A percentile compares a stretch with the other conserved stretches of the same genome.
phyloP scores from a whole-genome alignment of 2,888 invertebrate genomes.

The Dorcus parallelipipedus region DNA sequence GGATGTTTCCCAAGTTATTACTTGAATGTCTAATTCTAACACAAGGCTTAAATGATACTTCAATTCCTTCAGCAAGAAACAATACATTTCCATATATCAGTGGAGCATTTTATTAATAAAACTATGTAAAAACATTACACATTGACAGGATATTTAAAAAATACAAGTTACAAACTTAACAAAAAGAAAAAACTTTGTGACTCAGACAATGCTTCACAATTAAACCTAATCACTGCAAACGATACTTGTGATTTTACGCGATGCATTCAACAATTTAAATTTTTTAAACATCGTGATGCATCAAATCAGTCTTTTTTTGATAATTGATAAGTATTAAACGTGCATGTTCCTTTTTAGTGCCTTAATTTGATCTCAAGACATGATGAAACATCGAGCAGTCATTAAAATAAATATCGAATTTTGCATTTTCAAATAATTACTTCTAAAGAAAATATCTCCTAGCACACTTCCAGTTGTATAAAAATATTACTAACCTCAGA shows the following conservation, averaged over 20 bases:
- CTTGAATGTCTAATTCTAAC: too few species aligned
- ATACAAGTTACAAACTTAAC: too few species aligned
- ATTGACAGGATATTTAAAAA: not conserved
- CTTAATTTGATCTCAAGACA: not conserved
- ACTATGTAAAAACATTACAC: constrained; percentile 12
- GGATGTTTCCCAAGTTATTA: too few species aligned
- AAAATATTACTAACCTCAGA: constrained; percentile 13
- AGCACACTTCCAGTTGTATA: constrained; percentile 5
- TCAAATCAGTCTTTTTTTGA: constrained; percentile 13
- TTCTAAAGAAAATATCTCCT: not conserved
- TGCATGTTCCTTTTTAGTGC: not conserved
- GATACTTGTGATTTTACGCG: not conserved
- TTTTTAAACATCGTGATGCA: constrained; percentile 11
- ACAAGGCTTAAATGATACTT: too few species aligned
- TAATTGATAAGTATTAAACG: not conserved
- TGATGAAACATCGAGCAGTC: not conserved
- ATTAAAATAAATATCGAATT: not conserved
- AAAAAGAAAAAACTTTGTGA: not conserved
- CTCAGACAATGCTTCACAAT: not conserved
- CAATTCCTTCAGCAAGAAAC: not conserved
- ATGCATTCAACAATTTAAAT: not conserved
- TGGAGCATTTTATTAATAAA: constrained; percentile 1
- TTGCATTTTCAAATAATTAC: too few species aligned
- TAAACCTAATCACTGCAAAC: too few species aligned
- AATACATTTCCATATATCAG: not conserved